Percentiles rank a stretch among this genome's conserved stretches.
Evolutionary conservation across 1,140 invertebrate species (phyloP).

Genomic region (Drosophila malerkotliana): DNA sequence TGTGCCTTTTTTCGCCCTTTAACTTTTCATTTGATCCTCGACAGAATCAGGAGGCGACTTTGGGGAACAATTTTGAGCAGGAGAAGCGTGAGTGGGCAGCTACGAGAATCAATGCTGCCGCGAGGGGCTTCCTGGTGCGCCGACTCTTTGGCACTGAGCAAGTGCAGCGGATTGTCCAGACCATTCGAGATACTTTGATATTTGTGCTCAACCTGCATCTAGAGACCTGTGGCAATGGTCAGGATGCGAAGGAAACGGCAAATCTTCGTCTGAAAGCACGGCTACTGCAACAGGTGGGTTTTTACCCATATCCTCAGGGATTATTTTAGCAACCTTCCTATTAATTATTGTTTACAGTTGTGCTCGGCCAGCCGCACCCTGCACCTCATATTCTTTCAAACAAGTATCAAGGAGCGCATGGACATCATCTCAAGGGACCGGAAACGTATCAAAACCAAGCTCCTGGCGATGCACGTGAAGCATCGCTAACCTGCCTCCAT

Average conservation of each 20-base stretch:
- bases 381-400: slow-evolving; percentile 86
- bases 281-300: slow-evolving; percentile 87
- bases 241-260: slow-evolving; percentile 85
- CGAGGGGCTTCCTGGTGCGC: slow-evolving; percentile 91
- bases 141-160: slow-evolving; percentile 91
- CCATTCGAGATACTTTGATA: slow-evolving; percentile 90
- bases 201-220: slow-evolving; percentile 90
- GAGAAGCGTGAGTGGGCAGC: slow-evolving; percentile 84
- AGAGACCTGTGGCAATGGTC: slow-evolving; percentile 82
- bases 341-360: slow-evolving; percentile 82
- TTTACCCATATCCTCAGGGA: not conserved
- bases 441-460: slow-evolving; percentile 66
- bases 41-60: slow-evolving; percentile 1
- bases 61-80: slow-evolving; percentile 1
- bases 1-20: slow-evolving; percentile 4
- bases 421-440: slow-evolving; percentile 85
- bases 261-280: slow-evolving; percentile 87
- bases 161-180: slow-evolving; percentile 91
- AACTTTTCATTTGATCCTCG: slow-evolving; percentile 21
- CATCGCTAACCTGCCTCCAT: slow-evolving; percentile 30
- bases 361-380: slow-evolving; percentile 87
- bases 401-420: slow-evolving; percentile 86
- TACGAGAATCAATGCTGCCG: slow-evolving; percentile 88
- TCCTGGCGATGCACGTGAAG: slow-evolving; percentile 55
- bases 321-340: too few species aligned